phyloP scores from a whole-genome alignment of 2,888 invertebrate species.

The Sialis fuliginosa region DNA sequence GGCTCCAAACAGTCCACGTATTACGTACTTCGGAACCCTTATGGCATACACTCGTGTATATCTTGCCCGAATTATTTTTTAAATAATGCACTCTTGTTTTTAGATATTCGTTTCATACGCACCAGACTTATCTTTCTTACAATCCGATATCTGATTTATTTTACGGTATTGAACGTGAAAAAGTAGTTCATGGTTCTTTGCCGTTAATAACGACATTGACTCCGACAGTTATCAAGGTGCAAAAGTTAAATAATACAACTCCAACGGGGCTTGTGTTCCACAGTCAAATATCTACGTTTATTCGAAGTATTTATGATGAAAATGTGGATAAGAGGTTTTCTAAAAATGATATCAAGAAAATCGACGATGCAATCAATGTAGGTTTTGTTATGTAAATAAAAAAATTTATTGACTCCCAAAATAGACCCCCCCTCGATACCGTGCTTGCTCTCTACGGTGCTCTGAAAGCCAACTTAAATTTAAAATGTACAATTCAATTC shows the following conservation, averaged over 20 bases:
- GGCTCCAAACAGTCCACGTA: too few relatives aligned
- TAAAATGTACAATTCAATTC: too few relatives aligned
- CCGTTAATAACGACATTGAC: conserved; percentile 6
- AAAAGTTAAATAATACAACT: conserved; percentile 3
- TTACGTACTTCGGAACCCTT: too few relatives aligned
- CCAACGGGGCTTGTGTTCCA: neutral
- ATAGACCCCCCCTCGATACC: too few relatives aligned
- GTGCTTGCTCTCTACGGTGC: too few relatives aligned
- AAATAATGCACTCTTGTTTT: conserved; percentile 4
- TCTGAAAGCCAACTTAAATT: too few relatives aligned
- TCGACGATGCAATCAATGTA: too few relatives aligned
- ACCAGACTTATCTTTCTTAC: conserved; percentile 28
- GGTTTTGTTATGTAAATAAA: too few relatives aligned
- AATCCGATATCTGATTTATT: conserved; percentile 46
- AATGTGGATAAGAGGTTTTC: neutral
- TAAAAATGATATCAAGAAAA: too few relatives aligned
- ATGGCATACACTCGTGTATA: too few relatives aligned
- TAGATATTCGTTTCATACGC: conserved; percentile 35
- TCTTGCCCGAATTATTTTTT: too few relatives aligned
- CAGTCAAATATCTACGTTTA: neutral
- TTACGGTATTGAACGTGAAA: conserved; percentile 38
- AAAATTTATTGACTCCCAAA: too few relatives aligned
- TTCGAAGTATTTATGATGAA: conserved; percentile 3
- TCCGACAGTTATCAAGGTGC: neutral
- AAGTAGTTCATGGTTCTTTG: conserved; percentile 6